A percentile compares a stretch with the other conserved stretches of the same genome.
Conservation (phyloP, 2,113 vertebrate species). For the Oceanites oceanicus region DNA sequence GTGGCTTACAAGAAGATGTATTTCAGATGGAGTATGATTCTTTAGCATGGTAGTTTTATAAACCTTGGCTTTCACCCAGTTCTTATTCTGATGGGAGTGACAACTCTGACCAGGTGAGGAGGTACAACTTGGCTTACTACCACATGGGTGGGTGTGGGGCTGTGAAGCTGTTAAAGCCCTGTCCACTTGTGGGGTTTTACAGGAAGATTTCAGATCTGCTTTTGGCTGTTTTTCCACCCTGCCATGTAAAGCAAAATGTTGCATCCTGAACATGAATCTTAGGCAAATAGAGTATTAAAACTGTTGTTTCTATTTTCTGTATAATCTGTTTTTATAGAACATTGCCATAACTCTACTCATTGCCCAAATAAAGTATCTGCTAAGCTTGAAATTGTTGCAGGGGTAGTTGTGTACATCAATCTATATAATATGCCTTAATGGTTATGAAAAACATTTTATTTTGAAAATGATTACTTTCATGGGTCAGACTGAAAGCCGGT, state of each 20-base stretch:
- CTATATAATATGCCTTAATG: background rate
- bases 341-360: background rate
- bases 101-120: background rate
- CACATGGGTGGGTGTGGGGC: background rate
- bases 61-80: background rate
- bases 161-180: background rate
- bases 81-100: background rate
- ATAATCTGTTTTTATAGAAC: background rate
- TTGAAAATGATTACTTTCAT: background rate
- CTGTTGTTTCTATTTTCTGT: background rate
- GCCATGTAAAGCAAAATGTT: background rate
- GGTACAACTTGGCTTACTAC: background rate
- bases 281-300: background rate
- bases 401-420: background rate
- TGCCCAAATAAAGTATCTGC: background rate
- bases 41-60: background rate
- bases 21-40: background rate
- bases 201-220: background rate
- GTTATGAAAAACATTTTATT: background rate
- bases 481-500: background rate
- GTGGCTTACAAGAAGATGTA: background rate
- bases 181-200: background rate
- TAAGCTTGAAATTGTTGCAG: background rate
- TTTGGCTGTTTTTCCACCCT: background rate
- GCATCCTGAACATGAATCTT: background rate